Evolutionary conservation across 1,140 invertebrate species (phyloP).

Genomic region (Drosophila ambigua): DNA sequence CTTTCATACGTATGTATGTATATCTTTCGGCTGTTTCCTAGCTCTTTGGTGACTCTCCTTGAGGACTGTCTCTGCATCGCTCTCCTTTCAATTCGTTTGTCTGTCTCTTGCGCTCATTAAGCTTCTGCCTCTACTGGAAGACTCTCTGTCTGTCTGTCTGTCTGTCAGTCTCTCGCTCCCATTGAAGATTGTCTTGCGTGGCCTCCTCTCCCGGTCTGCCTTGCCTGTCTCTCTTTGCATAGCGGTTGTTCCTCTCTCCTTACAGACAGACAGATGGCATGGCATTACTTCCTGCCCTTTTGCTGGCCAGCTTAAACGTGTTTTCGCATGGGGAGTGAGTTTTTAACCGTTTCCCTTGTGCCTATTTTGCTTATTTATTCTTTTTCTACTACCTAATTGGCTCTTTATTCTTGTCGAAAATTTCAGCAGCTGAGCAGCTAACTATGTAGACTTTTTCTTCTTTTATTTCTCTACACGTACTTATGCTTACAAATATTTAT

Average conservation of each 20-base stretch:
- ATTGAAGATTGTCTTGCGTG: neutral
- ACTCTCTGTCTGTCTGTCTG: no score
- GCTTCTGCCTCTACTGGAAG: no score
- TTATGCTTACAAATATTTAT: conserved; percentile 11
- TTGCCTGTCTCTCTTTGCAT: conserved; percentile 1
- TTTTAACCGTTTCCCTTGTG: conserved; percentile 2
- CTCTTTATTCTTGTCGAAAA: conserved; percentile 44
- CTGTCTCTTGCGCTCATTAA: no score
- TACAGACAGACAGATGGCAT: conserved; percentile 40
- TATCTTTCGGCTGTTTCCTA: no score
- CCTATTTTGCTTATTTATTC: conserved; percentile 1
- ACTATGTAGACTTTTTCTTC: conserved; percentile 33
- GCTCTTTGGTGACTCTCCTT: no score
- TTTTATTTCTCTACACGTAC: neutral
- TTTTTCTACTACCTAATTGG: conserved; percentile 36
- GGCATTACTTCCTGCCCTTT: conserved; percentile 45
- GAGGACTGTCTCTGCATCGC: no score
- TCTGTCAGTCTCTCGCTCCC: no score
- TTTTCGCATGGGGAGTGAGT: conserved; percentile 31
- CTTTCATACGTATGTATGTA: no score
- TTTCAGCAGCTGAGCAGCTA: neutral
- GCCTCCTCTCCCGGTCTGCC: conserved; percentile 7
- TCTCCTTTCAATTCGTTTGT: no score
- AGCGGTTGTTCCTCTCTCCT: conserved; percentile 30
- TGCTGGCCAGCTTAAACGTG: conserved; percentile 32